Evolutionary conservation across 2,113 vertebrate species (phyloP).

Genomic region (Anarrhichthys ocellatus): DNA sequence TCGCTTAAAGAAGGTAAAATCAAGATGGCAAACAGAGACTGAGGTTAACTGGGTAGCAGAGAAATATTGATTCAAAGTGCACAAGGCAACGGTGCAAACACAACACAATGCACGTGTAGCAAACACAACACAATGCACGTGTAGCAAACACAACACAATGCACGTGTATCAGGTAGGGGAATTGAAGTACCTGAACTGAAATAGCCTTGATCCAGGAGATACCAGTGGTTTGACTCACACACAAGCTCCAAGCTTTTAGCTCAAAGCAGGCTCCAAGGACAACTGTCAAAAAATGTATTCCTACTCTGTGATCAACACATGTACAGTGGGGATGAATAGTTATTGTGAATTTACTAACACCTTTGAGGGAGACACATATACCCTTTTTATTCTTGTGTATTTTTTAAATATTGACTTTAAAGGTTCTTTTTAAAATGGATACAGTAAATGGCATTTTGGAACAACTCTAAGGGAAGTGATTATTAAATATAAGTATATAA

Average conservation of each 20-base stretch:
- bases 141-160: not conserved
- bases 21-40: not conserved
- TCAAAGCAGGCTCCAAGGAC: conserved; percentile 15
- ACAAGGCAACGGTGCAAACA: not conserved
- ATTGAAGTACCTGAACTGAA: not conserved
- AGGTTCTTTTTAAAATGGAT: not conserved
- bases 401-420: not conserved
- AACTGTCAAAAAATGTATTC: not conserved
- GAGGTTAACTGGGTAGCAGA: conserved; percentile 3
- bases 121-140: not conserved
- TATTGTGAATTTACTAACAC: not conserved
- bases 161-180: not conserved
- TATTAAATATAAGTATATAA: not conserved
- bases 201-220: not conserved
- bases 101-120: not conserved
- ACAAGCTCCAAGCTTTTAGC: not conserved
- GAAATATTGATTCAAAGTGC: not conserved
- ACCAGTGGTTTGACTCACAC: not conserved
- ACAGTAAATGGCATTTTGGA: not conserved
- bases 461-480: not conserved
- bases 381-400: not conserved
- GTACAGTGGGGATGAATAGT: not conserved
- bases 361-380: not conserved
- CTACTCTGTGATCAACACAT: not conserved
- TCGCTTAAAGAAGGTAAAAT: not conserved